Evolutionary conservation across 2,888 invertebrate species (phyloP).

Genomic region (Tetheella fluctuosa): DNA sequence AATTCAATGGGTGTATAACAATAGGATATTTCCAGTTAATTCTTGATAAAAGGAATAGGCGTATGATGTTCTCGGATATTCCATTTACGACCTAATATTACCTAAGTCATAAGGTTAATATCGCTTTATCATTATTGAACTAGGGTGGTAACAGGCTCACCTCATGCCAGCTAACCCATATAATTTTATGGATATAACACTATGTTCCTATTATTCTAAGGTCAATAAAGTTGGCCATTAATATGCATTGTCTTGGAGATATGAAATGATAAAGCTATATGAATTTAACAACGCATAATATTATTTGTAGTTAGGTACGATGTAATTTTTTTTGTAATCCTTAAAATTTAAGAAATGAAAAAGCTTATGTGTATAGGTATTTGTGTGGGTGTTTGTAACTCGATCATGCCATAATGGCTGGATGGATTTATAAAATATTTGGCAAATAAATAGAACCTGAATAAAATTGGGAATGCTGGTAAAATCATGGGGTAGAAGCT

Average conservation of each 20-base stretch:
- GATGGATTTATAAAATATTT: too few relatives aligned
- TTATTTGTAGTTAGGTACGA: not conserved
- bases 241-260: constrained; percentile 8
- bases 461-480: too few relatives aligned
- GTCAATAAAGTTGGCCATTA: constrained; percentile 31
- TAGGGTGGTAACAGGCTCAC: constrained; percentile 15
- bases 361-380: too few relatives aligned
- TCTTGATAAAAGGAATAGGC: not conserved
- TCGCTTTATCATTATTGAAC: constrained; percentile 25
- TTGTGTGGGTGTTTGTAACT: too few relatives aligned
- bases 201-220: constrained; percentile 42
- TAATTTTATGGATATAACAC: constrained; percentile 38
- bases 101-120: constrained; percentile 33
- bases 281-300: not conserved
- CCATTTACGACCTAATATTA: constrained; percentile 32
- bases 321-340: not conserved
- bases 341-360: too few relatives aligned
- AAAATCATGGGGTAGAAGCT: too few relatives aligned
- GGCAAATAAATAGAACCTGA: too few relatives aligned
- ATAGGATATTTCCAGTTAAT: not conserved
- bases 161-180: constrained; percentile 25
- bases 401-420: too few relatives aligned
- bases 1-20: constrained; percentile 10
- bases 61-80: constrained; percentile 18
- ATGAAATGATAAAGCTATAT: not conserved